Evolutionary conservation across 2,797 vertebrate genomes (phyloP), one percentile per base, ranked within the genome.

Genomic region (Pangasius krempfi): DNA sequence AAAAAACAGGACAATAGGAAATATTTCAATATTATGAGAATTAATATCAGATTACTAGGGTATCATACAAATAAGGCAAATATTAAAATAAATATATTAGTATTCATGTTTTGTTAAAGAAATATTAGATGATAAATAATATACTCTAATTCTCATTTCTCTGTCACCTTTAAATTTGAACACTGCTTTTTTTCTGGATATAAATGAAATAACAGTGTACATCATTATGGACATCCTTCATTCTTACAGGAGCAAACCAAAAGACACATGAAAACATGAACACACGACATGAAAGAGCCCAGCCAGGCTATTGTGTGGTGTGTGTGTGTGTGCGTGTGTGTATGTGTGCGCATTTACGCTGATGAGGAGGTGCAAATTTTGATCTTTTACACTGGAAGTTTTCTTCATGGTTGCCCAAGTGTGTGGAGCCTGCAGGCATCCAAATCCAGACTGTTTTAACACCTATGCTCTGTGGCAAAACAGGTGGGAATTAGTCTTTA

Each of bases 401-500:
- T 18, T 75, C 30, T 56, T 70, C 9, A 50, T 64, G 8, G 56
- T 73, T 73, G 79, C 60, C 25, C 70, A 80, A 58, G 85, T 86
- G 78, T 76, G 56, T n/a, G 5, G n/a, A 64, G 56, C 75, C 10
- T 60, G 30, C 70, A 62, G 56, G 13, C 37, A 40, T 82, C 25
- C 37, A 27, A 82, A n/a, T 44, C 30, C 18, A 58, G 58, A 62
- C 56, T 62, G 33, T 44, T 44, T 62, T n/a, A 82, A 82, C 37
- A 44, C 13, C 58, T 62, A 62, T 1, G 4, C 52, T 81, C n/a
- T 82, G 58, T 89, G 70, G 52, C 62, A 30, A 54, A 85, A 81
- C 79, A 85, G 80, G 76, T 91, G 78, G 52, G 72, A 89, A 86
- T 82, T 87, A 60, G 50, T 8, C 0, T 82, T 58, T 27, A 87